Percentiles rank a stretch among this genome's conserved stretches.
Conservation (phyloP, 2,888 invertebrate genomes). For the Dasysyrphus albostriatus region DNA sequence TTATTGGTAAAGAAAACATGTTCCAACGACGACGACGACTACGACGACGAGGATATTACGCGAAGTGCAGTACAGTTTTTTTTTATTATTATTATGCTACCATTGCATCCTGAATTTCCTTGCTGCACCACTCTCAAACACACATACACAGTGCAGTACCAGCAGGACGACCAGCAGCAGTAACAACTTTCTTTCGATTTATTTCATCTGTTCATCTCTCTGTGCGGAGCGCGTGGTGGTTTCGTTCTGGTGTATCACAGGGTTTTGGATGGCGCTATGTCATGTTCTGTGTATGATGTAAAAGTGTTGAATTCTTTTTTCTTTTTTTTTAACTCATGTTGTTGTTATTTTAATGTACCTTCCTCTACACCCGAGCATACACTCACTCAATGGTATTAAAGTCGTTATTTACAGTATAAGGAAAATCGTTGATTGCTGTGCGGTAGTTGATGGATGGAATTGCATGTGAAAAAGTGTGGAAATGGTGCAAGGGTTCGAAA, state of each 20-base stretch:
- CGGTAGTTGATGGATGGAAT: slow-evolving; percentile 15
- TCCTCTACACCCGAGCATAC: slow-evolving; percentile 15
- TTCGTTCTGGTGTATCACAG: slow-evolving; percentile 10
- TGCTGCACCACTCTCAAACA: slow-evolving; percentile 17
- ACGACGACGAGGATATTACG: slow-evolving; percentile 70
- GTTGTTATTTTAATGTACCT: slow-evolving; percentile 50
- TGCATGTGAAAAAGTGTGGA: slow-evolving; percentile 16
- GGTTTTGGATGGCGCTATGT: slow-evolving; percentile 56
- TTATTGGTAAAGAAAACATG: slow-evolving; percentile 75
- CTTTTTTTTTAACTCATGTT: slow-evolving; percentile 13
- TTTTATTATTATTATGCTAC: slow-evolving; percentile 30
- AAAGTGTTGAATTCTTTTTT: slow-evolving; percentile 32
- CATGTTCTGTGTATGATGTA: slow-evolving; percentile 50
- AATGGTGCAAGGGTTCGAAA: slow-evolving; percentile 7
- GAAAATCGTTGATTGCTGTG: slow-evolving; percentile 42
- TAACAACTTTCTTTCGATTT: slow-evolving; percentile 71
- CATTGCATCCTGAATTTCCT: slow-evolving; percentile 47
- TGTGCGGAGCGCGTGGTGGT: slow-evolving; percentile 11
- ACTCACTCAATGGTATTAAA: slow-evolving; percentile 36
- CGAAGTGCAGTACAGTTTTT: slow-evolving; percentile 62
- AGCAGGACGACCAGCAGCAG: neutral
- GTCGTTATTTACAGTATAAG: slow-evolving; percentile 47
- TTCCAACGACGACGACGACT: slow-evolving; percentile 69
- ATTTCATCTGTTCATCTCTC: slow-evolving; percentile 66
- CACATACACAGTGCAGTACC: neutral